phyloP scores from a whole-genome alignment of 2,888 invertebrate species.

The Aromia moschata region DNA sequence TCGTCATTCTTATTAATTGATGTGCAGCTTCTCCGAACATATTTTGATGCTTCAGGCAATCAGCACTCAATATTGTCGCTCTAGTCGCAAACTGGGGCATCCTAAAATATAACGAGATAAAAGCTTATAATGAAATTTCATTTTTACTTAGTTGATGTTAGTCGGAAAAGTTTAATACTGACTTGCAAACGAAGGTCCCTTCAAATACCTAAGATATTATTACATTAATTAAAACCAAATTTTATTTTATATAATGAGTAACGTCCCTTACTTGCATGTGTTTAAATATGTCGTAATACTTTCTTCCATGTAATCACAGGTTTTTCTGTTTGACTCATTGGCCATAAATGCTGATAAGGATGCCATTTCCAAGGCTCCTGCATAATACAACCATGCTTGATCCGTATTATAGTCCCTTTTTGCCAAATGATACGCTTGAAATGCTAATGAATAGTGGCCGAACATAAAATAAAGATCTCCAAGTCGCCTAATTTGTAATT shows the following conservation, averaged over 20 bases:
- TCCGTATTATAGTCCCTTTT: slow-evolving; percentile 97
- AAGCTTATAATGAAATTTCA: too few relatives aligned
- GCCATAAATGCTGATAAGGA: slow-evolving; percentile 91
- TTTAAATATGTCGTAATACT: slow-evolving; percentile 91
- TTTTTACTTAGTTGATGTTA: too few relatives aligned
- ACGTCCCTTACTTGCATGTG: slow-evolving; percentile 79
- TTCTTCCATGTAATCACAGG: slow-evolving; percentile 92
- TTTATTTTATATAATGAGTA: not conserved
- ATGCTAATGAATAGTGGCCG: slow-evolving; percentile 91
- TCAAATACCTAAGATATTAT: too few relatives aligned
- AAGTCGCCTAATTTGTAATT: slow-evolving; percentile 90
- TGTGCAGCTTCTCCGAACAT: slow-evolving; percentile 93
- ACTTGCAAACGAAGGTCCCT: too few relatives aligned
- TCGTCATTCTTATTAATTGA: slow-evolving; percentile 93
- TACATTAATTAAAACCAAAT: too few relatives aligned
- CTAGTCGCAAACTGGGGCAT: slow-evolving; percentile 92
- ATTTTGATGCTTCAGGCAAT: slow-evolving; percentile 82
- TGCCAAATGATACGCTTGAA: slow-evolving; percentile 94
- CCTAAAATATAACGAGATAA: too few relatives aligned
- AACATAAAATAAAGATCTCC: slow-evolving; percentile 98
- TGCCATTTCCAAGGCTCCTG: slow-evolving; percentile 97
- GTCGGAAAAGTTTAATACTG: too few relatives aligned
- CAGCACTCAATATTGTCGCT: slow-evolving; percentile 88
- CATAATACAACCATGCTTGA: slow-evolving; percentile 96
- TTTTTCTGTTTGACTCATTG: slow-evolving; percentile 79